Evolutionary conservation across 2,797 vertebrate species (phyloP).

Genomic region (Pelochelys cantorii): DNA sequence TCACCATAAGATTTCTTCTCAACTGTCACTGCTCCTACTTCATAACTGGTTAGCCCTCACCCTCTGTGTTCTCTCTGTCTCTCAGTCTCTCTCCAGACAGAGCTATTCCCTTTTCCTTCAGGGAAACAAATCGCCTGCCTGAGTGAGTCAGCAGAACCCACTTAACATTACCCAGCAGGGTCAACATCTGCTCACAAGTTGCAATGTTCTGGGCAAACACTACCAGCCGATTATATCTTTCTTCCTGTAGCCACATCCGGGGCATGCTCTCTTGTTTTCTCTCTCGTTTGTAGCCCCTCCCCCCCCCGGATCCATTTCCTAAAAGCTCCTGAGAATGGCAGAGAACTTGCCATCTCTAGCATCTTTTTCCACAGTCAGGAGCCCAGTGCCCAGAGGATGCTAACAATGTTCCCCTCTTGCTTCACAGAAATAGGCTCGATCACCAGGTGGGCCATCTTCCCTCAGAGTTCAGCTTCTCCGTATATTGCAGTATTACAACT

Average conservation of each 20-base stretch:
- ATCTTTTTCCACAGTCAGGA: background rate
- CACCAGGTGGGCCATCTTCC: background rate
- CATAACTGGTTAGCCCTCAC: background rate
- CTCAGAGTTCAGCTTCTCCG: background rate
- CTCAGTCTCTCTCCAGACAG: background rate
- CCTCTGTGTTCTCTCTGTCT: background rate
- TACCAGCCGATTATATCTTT: background rate
- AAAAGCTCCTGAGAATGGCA: background rate
- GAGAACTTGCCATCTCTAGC: background rate
- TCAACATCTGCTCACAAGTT: background rate
- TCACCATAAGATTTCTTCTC: background rate
- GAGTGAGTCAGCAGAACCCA: background rate
- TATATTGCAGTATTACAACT: background rate
- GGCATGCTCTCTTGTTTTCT: background rate
- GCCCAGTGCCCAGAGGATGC: background rate
- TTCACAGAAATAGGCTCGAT: background rate
- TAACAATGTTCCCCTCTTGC: background rate
- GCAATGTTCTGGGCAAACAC: background rate
- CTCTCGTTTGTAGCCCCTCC: background rate
- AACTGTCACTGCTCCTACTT: background rate
- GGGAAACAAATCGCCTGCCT: background rate
- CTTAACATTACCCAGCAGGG: background rate
- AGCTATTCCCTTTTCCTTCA: background rate
- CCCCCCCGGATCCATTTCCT: background rate
- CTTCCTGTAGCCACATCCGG: background rate